Evolutionary conservation across 2,797 vertebrate species (phyloP), one percentile per base, ranked within the genome.

Genomic region (Sebastes minor): DNA sequence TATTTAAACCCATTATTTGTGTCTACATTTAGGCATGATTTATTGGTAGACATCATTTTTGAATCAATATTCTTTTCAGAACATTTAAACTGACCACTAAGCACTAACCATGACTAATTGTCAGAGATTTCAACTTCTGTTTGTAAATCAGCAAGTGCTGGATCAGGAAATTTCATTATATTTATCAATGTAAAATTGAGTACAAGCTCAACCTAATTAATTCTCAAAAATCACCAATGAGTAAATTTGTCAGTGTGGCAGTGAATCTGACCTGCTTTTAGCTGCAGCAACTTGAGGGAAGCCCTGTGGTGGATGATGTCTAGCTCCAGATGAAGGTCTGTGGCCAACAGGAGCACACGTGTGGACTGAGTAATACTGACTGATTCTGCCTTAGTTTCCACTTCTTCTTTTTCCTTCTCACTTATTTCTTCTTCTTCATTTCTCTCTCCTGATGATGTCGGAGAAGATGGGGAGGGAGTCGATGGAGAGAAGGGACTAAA

Each of bases 271-370:
- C 96, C 95, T 93, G 91, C 69, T 67, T 86, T 92, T 8, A 90
- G 82, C 76, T 94, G 94, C 83, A 97, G 83, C 81, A 99, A 92
- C 85, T 96, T 96, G 83, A 98, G 89, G n/a, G 95, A 95, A 73
- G 97, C 89, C 77, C 96, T 96, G 88, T 98, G 96, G 81, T 97
- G 94, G 74, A 97, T 93, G 61, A 95, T 93, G 91, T 97, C 89
- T 16, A 99, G 95, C 59, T 99, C 96, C 74, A 97, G 89, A 74
- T 98, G 96, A 70, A 99, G 95, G 92, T 99, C 97, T 93, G 92
- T 90, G 30, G 93, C 86, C 74, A 97, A 91, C 84, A 71, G 86
- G 77, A 88, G 92, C 49, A 75, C 66, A 83, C 56, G 46, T 71
- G 77, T 79, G 49, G 92, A 82, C 73, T 70, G 69, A 63, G 20